Evolutionary conservation across 2,113 vertebrate species (phyloP).

Genomic region (Eclectus roratus): DNA sequence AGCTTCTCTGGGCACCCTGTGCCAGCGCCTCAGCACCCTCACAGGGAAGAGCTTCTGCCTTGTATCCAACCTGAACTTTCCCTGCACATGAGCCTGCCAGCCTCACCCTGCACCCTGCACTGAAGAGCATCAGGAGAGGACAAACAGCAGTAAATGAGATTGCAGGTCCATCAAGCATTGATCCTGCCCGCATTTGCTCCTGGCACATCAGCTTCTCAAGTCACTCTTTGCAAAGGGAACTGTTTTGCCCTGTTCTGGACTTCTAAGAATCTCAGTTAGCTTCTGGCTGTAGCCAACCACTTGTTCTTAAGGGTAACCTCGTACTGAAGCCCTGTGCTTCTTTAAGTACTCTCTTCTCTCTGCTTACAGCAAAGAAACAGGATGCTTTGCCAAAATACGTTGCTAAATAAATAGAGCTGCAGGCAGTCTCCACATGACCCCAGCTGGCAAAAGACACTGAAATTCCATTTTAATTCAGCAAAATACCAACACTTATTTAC

Average conservation of each 20-base stretch:
- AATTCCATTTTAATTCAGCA: conserved; percentile 42
- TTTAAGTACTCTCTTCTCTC: conserved; percentile 16
- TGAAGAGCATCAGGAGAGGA: neutral
- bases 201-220: neutral
- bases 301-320: neutral
- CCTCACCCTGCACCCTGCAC: neutral
- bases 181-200: neutral
- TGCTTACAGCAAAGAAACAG: conserved; percentile 15
- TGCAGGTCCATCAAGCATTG: neutral
- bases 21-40: neutral
- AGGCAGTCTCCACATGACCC: conserved; percentile 34
- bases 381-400: conserved; percentile 50
- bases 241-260: neutral
- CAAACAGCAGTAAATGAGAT: neutral
- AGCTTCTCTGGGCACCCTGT: neutral
- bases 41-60: neutral
- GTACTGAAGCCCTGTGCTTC: neutral
- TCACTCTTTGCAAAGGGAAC: neutral
- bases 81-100: neutral
- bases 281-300: neutral
- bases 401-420: conserved; percentile 39
- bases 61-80: neutral
- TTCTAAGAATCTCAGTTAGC: neutral
- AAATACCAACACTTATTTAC: conserved; percentile 56
- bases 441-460: conserved; percentile 27